phyloP scores from a whole-genome alignment of 2,113 vertebrate genomes.

The Platanista minor region DNA sequence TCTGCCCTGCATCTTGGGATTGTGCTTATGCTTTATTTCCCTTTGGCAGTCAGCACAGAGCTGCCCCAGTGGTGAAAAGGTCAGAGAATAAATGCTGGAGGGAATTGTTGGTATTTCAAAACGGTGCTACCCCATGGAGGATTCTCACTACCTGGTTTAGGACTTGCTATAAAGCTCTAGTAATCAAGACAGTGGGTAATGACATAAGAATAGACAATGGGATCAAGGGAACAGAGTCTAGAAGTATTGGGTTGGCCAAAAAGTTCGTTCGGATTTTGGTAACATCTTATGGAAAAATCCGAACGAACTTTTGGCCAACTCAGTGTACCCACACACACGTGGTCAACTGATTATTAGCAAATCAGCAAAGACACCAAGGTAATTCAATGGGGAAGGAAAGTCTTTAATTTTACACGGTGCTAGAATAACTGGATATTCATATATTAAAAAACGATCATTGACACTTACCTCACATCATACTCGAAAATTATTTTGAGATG shows the following conservation, averaged over 20 bases:
- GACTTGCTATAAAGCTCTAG: background rate
- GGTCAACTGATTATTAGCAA: background rate
- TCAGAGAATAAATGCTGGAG: background rate
- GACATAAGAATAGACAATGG: background rate
- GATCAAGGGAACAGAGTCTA: background rate
- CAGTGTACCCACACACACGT: too few species aligned
- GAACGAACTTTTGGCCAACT: too few species aligned
- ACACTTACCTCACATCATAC: background rate
- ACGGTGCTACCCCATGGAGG: background rate
- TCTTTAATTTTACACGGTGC: background rate
- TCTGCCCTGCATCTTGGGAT: background rate
- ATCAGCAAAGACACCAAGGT: background rate
- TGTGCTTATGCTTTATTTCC: background rate
- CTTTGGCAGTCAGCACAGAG: background rate
- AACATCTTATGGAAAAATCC: too few species aligned
- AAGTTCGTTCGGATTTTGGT: too few species aligned
- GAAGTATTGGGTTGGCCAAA: background rate
- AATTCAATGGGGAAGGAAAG: background rate
- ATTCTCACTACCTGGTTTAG: background rate
- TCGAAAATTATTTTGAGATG: background rate
- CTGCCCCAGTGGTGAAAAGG: background rate
- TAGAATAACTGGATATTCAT: background rate
- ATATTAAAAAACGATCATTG: background rate
- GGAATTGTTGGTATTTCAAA: background rate
- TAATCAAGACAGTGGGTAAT: background rate